A percentile compares a stretch with the other conserved stretches of the same genome.
Conservation (phyloP, 2,797 vertebrate genomes). For the Aselliscus stoliczkanus region DNA sequence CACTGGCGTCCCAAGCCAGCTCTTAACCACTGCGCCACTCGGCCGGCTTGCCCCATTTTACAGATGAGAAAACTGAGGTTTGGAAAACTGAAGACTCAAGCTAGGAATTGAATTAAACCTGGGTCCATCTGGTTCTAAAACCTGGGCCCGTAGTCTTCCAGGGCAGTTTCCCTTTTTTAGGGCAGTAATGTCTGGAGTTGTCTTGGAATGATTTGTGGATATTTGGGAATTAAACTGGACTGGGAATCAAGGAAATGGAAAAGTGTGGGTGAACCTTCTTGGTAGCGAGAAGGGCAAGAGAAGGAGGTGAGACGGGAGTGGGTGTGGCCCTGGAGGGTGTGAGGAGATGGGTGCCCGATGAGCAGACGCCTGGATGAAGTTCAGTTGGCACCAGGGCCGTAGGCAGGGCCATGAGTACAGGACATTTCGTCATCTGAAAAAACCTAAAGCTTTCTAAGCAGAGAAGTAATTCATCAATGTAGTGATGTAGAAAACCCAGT, state of each 20-base stretch:
- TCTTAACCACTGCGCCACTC: no score
- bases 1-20: no score
- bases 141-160: not conserved
- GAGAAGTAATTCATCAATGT: not conserved
- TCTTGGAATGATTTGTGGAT: not conserved
- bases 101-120: not conserved
- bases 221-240: not conserved
- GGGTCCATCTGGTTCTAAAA: not conserved
- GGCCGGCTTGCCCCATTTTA: no score
- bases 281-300: not conserved
- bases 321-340: rapidly evolving
- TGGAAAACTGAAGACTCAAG: not conserved
- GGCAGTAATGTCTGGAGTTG: not conserved
- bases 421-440: not conserved
- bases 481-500: not conserved
- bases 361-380: rapidly evolving
- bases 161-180: not conserved
- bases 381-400: no score
- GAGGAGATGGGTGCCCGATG: not conserved
- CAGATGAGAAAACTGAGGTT: not conserved
- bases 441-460: not conserved
- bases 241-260: not conserved
- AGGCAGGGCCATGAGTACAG: not conserved
- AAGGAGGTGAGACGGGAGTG: not conserved
- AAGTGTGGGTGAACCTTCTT: not conserved